Base-by-base conservation (phyloP, 1,140 invertebrate genomes). In the Triops longicaudatus region DNA sequence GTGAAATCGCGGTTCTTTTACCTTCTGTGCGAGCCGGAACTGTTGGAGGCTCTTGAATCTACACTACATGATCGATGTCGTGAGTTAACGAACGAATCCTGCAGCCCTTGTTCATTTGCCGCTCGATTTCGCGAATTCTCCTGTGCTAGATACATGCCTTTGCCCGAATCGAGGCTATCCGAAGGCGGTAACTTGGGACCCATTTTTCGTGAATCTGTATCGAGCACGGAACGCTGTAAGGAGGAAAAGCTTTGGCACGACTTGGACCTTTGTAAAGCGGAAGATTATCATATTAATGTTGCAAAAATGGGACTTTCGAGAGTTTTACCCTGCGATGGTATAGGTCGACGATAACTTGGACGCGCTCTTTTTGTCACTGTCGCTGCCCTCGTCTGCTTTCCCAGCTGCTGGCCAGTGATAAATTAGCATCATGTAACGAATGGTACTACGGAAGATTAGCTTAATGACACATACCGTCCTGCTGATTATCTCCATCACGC, bases 381-480 rank as follows among this genome's bases (percentile, higher is more conserved):
- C 50, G 50, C 50, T 63, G 50, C 50, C 22, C 14, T 63, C 50
- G 17, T 63, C 50, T 22, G 50, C 50, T 63, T 63, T 63, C n/a
- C n/a, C 50, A 63, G 50, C 50, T 63, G 50, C 50, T 63, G 7
- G 50, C 14, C n/a, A 63, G 50, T 14, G 14, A 22, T 22, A 63
- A 63, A 63, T 73, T 27, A 43, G 73, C 27, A 22, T 73, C 43
- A 17, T 7, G 37, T 37, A 27, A 43, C 42, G 44, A 28, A 31
- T 26, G 11, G 28, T 26, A 14, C 26, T 76, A 73, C 10, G 43
- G 31, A 28, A 43, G 22, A 76, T 63, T 37, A 37, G 31, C 17
- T 73, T 63, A 71, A 31, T 63, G 28, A 76, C 27, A 37, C 50
- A 9, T 63, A 63, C 50, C 50, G 22, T 63, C 50, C 22, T 63